Conservation (phyloP, 2,888 invertebrate species). For the Daptonema setosum region DNA sequence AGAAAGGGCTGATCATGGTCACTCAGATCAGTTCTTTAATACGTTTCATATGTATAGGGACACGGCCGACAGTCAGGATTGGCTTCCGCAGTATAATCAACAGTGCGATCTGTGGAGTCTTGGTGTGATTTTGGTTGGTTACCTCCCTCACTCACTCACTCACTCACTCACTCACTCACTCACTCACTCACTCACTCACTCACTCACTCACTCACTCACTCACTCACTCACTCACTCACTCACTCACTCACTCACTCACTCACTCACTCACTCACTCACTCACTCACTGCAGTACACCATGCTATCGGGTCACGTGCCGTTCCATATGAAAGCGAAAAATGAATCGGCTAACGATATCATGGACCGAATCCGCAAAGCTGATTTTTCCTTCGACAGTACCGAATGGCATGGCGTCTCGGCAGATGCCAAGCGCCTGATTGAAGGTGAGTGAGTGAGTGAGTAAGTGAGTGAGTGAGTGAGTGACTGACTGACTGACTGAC, state of each 20-base stretch:
- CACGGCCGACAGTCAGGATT: conserved; percentile 32
- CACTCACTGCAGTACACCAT: conserved; percentile 50
- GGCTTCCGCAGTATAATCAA: conserved; percentile 47
- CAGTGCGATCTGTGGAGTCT: conserved; percentile 87
- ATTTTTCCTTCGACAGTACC: conserved; percentile 49
- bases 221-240: too few species aligned
- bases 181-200: too few species aligned
- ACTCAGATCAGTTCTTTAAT: too few species aligned
- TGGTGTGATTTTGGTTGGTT: conserved; percentile 60
- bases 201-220: too few species aligned
- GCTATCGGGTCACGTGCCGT: conserved; percentile 67
- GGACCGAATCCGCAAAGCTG: conserved; percentile 53
- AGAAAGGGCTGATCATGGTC: too few species aligned
- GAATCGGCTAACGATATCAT: conserved; percentile 53
- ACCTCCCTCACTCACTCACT: too few species aligned
- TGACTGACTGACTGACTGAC: too few species aligned
- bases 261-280: too few species aligned
- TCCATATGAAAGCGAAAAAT: conserved; percentile 45
- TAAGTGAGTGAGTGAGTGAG: too few species aligned
- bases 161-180: too few species aligned
- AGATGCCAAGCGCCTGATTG: conserved; percentile 51
- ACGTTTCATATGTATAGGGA: too few species aligned
- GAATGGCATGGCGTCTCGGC: conserved; percentile 51
- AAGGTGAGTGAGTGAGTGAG: conserved; percentile 31
- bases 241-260: too few species aligned